Percentiles rank a stretch among this genome's conserved stretches.
These are phyloP conservation scores for Apistogramma diplotaenia DNA, from an alignment of 2,113 vertebrate species.

Conservation along the genomic window DNA sequence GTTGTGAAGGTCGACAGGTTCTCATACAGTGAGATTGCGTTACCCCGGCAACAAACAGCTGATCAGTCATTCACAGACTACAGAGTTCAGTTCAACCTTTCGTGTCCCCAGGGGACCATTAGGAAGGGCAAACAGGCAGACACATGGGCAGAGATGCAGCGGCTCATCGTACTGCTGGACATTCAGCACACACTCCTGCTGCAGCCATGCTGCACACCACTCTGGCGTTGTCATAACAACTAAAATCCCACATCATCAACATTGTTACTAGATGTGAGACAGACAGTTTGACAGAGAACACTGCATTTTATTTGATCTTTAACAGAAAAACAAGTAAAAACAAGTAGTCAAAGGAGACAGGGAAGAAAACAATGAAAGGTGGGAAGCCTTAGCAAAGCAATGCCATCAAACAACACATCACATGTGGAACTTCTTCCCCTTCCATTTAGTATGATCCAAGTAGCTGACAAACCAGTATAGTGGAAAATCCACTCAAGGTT, in stretches of 20 bases:
- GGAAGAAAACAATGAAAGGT: rapidly evolving
- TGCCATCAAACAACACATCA: background rate
- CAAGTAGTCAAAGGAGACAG: rapidly evolving
- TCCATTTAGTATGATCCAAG: background rate
- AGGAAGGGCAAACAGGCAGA: conserved; percentile 21
- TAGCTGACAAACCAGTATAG: background rate
- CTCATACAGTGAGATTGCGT: conserved; percentile 26
- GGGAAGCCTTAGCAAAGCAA: background rate
- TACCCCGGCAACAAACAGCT: conserved; percentile 36
- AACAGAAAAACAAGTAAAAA: background rate
- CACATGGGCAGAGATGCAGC: background rate
- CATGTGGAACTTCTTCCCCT: background rate
- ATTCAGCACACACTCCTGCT: background rate
- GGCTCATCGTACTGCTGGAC: background rate
- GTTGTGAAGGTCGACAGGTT: conserved; percentile 46
- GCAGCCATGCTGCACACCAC: background rate
- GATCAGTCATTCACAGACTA: conserved; percentile 41
- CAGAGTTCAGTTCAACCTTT: conserved; percentile 36
- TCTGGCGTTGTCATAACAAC: conserved; percentile 35
- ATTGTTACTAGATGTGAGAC: background rate
- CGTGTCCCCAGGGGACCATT: conserved; percentile 48
- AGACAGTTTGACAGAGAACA: rapidly evolving
- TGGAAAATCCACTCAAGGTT: background rate
- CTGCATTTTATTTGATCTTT: background rate
- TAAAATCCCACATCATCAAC: background rate